Evolutionary conservation across 2,797 vertebrate genomes (phyloP), one percentile per base, ranked within the genome.

Genomic region (Loriculus beryllinus): DNA sequence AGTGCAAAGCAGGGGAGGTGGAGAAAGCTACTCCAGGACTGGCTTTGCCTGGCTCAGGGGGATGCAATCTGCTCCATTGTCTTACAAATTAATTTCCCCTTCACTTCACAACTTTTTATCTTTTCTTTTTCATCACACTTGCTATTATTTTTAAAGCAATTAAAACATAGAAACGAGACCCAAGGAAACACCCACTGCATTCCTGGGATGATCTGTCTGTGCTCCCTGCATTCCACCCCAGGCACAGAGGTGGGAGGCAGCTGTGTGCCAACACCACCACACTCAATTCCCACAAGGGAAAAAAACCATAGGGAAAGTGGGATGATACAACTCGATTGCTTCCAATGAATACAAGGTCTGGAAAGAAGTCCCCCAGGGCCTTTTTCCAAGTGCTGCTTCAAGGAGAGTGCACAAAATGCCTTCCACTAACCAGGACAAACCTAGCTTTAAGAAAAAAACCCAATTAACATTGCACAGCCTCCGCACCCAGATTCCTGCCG

Each of bases 131-230:
- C 79, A 90, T 86, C 81, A 48, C 2, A 0, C 68, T 95, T 23
- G 23, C 87, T 88, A 43, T 94, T 91, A 83, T 96, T 96, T 96
- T 95, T 47, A 43, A 93, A 94, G 90, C 86, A 88, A 94, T 92
- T 95, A 93, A 88, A 93, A 86, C 88, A 54, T 29, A 49, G 94
- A 90, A 96, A 90, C 63, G 37, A 90, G 82, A 91, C 89, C 91
- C 93, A 76, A 96, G 90, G 93, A 97, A 92, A 94, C 93, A 95
- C 91, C 92, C 93, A 95, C 95, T 75, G 87, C 94, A 93, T 95
- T 94, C 96, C 95, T 93, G 91, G 95, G 87, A 85, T 88, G 91
- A 88, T 90, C 87, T 31, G 89, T 81, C 91, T 91, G 80, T 96
- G 96, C 93, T 96, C 94, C 88, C 84, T 91, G 77, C 92, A 82